A percentile compares a stretch with the other conserved stretches of the same genome.
These are phyloP conservation scores for Brachyrhaphis roseni DNA, from an alignment of 2,797 vertebrate genomes.

Conservation along the genomic window DNA sequence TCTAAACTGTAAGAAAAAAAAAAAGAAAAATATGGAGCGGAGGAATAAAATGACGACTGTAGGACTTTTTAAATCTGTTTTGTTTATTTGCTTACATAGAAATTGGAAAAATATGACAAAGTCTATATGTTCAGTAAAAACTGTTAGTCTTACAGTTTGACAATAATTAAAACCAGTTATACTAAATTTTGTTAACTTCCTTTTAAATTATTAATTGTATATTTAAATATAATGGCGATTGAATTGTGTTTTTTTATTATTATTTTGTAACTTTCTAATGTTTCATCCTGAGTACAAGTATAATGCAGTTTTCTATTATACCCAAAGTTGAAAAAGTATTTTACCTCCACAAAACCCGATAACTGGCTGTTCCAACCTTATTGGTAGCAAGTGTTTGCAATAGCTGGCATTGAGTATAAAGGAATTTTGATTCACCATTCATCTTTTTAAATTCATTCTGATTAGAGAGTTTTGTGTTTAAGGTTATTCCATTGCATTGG, in stretches of 20 bases:
- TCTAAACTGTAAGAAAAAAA: not conserved
- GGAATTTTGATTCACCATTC: not conserved
- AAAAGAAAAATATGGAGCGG: not conserved
- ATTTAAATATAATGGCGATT: not conserved
- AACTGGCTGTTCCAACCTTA: not conserved
- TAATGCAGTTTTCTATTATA: not conserved
- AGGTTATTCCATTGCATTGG: not conserved
- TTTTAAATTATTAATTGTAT: not conserved
- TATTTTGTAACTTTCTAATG: not conserved
- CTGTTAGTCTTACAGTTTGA: not conserved
- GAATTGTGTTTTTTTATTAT: not conserved
- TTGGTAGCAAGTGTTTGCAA: not conserved
- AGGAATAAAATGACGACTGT: not conserved
- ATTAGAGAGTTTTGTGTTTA: not conserved
- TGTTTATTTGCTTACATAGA: not conserved
- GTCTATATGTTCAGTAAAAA: not conserved
- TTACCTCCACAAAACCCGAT: not conserved
- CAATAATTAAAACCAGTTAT: not conserved
- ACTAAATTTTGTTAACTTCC: not conserved
- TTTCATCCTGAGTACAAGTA: not conserved
- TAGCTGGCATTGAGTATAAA: not conserved
- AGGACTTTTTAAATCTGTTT: not conserved
- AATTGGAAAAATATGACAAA: not conserved
- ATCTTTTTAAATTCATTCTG: not conserved
- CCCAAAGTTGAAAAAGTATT: too few relatives aligned